These are phyloP conservation scores for Oxyruncus cristatus DNA, from an alignment of 2,113 vertebrate species.

Conservation along the genomic window DNA sequence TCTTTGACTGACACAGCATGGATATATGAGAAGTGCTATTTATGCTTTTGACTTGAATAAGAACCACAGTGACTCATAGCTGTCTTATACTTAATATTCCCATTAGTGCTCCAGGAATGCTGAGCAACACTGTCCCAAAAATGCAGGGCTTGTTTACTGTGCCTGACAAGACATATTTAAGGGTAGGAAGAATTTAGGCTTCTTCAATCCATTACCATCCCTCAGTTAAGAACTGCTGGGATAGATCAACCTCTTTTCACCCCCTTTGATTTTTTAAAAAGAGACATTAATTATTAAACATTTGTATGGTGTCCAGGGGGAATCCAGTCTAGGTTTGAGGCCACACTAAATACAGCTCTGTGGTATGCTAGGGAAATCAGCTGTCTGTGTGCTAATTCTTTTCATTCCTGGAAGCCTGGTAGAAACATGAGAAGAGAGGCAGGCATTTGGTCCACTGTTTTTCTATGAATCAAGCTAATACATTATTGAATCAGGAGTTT, in stretches of 20 bases:
- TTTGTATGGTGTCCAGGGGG: conserved; percentile 23
- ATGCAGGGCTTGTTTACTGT: not conserved
- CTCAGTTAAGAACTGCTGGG: not conserved
- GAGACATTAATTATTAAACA: conserved; percentile 57
- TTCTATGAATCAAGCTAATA: conserved; percentile 21
- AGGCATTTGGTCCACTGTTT: conserved; percentile 2
- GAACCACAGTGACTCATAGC: conserved; percentile 33
- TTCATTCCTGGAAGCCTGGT: conserved; percentile 42
- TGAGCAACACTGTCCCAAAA: not conserved
- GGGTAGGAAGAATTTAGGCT: not conserved
- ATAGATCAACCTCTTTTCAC: conserved; percentile 40
- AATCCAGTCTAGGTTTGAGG: conserved; percentile 53
- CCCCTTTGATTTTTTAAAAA: conserved; percentile 53
- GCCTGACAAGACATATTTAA: not conserved
- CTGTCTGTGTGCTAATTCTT: conserved; percentile 26
- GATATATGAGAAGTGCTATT: conserved; percentile 64
- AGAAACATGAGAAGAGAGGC: conserved; percentile 41
- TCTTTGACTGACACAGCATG: conserved; percentile 62
- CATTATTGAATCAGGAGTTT: not conserved
- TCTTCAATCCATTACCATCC: not conserved
- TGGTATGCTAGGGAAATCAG: not conserved
- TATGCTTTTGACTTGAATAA: conserved; percentile 53
- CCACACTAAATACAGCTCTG: conserved; percentile 56
- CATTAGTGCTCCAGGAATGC: not conserved
- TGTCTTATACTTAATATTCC: conserved; percentile 36